These are phyloP conservation scores for Syritta pipiens DNA, from an alignment of 2,888 invertebrate genomes.

Conservation along the genomic window DNA sequence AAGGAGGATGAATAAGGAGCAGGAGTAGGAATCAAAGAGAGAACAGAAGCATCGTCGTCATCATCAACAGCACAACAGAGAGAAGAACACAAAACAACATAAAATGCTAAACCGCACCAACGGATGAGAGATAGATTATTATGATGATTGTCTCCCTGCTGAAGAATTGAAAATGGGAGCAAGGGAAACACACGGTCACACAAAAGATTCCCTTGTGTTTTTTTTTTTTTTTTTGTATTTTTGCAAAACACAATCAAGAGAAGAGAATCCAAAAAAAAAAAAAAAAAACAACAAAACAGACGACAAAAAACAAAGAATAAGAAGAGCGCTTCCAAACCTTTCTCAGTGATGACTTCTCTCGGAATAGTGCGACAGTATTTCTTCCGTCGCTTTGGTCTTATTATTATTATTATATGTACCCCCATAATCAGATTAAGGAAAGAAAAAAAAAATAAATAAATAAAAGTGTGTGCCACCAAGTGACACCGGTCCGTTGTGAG, in stretches of 20 bases:
- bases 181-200: conserved; percentile 25
- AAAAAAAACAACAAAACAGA: conserved; percentile 8
- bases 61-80: conserved; percentile 10
- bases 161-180: conserved; percentile 57
- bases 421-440: conserved; percentile 61
- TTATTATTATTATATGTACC: conserved; percentile 43
- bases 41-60: not conserved
- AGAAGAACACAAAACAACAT: not conserved
- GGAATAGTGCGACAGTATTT: conserved; percentile 48
- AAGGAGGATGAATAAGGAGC: not conserved
- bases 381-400: conserved; percentile 26
- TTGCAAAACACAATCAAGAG: conserved; percentile 22
- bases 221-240: not conserved
- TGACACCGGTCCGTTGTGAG: conserved; percentile 43
- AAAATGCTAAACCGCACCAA: conserved; percentile 53
- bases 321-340: not conserved
- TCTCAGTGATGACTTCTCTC: conserved; percentile 18
- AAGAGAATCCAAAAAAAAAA: conserved; percentile 17
- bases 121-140: conserved; percentile 64
- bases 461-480: conserved; percentile 60
- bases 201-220: conserved; percentile 17
- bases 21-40: not conserved
- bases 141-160: conserved; percentile 57
- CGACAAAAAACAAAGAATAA: conserved; percentile 3
- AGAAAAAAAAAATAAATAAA: conserved; percentile 11